phyloP scores from a whole-genome alignment of 2,113 vertebrate species.

The Spermophilus dauricus region DNA sequence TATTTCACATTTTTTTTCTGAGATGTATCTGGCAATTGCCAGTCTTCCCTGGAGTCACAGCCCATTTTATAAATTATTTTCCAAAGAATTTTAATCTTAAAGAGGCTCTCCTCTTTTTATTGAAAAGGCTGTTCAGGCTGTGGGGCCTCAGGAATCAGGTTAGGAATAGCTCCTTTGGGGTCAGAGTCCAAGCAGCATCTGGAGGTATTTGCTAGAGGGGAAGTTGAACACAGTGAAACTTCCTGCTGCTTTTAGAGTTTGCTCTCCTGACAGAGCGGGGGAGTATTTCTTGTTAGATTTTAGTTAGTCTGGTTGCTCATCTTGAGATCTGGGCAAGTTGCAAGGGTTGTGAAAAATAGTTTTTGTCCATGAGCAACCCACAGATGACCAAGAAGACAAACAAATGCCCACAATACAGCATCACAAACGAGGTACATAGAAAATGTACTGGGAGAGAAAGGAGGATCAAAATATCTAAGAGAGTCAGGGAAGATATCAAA shows the following conservation, averaged over 20 bases:
- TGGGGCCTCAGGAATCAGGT: neutral
- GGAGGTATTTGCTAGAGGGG: constrained; percentile 40
- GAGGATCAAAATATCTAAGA: neutral
- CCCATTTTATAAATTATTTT: constrained; percentile 26
- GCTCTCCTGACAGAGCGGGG: neutral
- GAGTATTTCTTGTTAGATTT: neutral
- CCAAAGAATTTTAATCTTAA: constrained; percentile 12
- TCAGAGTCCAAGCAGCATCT: constrained; percentile 63
- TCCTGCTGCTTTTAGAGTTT: constrained; percentile 53
- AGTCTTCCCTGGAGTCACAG: neutral
- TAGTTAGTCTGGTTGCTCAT: constrained; percentile 5
- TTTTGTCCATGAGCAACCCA: neutral
- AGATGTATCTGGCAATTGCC: neutral
- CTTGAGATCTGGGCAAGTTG: constrained; percentile 41
- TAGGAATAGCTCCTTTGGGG: neutral
- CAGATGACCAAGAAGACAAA: constrained; percentile 30
- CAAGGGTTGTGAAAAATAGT: constrained; percentile 28
- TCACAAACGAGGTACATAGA: neutral
- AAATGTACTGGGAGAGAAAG: constrained; percentile 27
- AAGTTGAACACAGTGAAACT: constrained; percentile 47
- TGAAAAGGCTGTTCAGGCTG: constrained; percentile 28
- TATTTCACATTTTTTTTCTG: constrained; percentile 53
- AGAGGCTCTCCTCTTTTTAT: neutral
- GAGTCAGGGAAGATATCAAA: neutral
- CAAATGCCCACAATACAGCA: neutral